A percentile compares a stretch with the other conserved stretches of the same genome.
Conservation (phyloP, 2,888 invertebrate species). For the Pristionchus japonicus region DNA sequence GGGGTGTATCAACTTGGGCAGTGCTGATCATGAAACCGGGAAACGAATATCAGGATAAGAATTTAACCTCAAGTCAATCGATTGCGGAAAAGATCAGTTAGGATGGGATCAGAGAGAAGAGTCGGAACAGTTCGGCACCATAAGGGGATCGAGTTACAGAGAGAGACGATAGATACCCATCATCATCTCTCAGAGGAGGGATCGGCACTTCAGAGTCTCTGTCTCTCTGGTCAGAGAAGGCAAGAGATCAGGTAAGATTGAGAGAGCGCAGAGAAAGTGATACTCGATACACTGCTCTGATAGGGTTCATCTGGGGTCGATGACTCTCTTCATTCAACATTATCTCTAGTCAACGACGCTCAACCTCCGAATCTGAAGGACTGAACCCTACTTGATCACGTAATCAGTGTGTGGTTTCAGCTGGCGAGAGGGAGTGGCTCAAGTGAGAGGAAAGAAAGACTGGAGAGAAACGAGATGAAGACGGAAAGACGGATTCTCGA, state of each 20-base stretch:
- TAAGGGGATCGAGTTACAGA: slow-evolving; percentile 28
- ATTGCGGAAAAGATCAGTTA: neutral
- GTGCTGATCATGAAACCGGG: too few relatives aligned
- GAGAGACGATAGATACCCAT: slow-evolving; percentile 10
- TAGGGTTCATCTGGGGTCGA: neutral
- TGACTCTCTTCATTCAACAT: neutral
- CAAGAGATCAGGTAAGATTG: neutral
- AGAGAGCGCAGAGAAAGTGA: slow-evolving; percentile 2
- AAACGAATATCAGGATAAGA: too few relatives aligned
- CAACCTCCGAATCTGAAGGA: neutral
- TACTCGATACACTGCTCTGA: slow-evolving; percentile 19
- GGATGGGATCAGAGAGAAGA: neutral
- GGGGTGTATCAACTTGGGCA: neutral
- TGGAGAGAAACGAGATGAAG: neutral
- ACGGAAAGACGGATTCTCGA: neutral
- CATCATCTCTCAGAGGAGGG: neutral
- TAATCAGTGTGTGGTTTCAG: slow-evolving; percentile 14
- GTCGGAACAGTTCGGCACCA: neutral
- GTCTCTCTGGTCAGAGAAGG: neutral
- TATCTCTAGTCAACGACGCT: neutral
- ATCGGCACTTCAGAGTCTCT: neutral
- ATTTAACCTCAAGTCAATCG: too few relatives aligned
- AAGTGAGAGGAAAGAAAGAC: neutral
- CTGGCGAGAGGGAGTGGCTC: neutral
- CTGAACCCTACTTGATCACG: neutral